phyloP scores from a whole-genome alignment of 2,113 vertebrate genomes.

The Gasterosteus aculeatus region DNA sequence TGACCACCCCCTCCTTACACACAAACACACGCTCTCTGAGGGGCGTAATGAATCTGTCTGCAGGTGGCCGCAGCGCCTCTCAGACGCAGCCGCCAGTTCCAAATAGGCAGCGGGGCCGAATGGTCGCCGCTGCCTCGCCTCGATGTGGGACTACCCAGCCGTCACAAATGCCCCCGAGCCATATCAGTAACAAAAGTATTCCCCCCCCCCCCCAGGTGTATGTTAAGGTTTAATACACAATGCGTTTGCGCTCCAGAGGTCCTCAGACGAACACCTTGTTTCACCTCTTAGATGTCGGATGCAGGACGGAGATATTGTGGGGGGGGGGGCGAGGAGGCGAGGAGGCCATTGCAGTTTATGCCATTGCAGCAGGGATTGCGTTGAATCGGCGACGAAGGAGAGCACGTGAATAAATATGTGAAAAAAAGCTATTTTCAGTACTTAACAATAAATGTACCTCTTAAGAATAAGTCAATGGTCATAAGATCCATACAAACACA shows the following conservation, averaged over 20 bases:
- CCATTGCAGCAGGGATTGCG: too few relatives aligned
- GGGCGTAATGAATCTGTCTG: conserved; percentile 69
- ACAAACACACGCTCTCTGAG: conserved; percentile 19
- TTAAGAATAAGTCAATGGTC: too few relatives aligned
- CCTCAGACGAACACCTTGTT: conserved; percentile 33
- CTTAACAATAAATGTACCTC: too few relatives aligned
- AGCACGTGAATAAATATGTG: not conserved
- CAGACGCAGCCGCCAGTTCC: conserved; percentile 66
- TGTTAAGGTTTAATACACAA: conserved; percentile 49
- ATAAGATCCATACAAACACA: too few relatives aligned
- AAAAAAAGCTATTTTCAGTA: too few relatives aligned
- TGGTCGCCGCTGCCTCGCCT: conserved; percentile 38
- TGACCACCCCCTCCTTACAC: conserved; percentile 27
- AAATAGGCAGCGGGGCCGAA: conserved; percentile 58
- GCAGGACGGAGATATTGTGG: not conserved
- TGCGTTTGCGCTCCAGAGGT: conserved; percentile 39
- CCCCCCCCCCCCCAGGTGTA: conserved; percentile 37
- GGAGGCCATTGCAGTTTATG: too few relatives aligned
- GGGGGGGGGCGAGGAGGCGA: too few relatives aligned
- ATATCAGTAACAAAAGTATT: conserved; percentile 46
- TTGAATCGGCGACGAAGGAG: too few relatives aligned
- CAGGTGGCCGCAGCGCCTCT: conserved; percentile 70
- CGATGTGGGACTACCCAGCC: conserved; percentile 50
- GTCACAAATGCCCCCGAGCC: conserved; percentile 44
- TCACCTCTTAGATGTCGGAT: conserved; percentile 26